Evolutionary conservation across 2,113 vertebrate genomes (phyloP).

Genomic region (Haliaeetus leucogaster): DNA sequence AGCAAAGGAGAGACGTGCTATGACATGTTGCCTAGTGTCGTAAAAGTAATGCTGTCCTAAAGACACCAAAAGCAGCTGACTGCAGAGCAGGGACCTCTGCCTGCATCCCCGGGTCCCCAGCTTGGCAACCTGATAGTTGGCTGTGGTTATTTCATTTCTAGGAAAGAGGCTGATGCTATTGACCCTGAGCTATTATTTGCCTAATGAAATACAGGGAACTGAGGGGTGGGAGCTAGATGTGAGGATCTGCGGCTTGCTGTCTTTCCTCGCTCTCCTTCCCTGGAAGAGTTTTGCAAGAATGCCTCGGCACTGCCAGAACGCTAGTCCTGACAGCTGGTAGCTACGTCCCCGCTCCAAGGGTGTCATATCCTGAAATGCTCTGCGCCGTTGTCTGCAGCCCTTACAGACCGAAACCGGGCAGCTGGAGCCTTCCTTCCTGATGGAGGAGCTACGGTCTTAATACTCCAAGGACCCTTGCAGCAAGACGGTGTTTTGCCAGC

Average conservation of each 20-base stretch:
- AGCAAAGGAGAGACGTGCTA: not conserved
- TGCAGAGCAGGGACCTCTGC: not conserved
- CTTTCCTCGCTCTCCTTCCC: not conserved
- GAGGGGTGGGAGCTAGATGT: not conserved
- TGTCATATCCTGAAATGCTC: not conserved
- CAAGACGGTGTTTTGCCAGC: not conserved
- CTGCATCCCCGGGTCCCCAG: not conserved
- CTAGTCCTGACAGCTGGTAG: not conserved
- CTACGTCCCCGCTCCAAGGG: not conserved
- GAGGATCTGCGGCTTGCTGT: not conserved
- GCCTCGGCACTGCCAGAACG: not conserved
- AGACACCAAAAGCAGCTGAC: not conserved
- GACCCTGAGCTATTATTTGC: conserved; percentile 34
- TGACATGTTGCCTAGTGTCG: not conserved
- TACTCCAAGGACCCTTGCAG: not conserved
- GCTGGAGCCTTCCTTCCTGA: not conserved
- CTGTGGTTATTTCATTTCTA: conserved; percentile 26
- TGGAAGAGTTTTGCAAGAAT: not conserved
- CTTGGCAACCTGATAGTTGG: not conserved
- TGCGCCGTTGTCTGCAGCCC: not conserved
- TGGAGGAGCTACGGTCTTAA: accelerated
- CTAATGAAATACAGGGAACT: conserved; percentile 30
- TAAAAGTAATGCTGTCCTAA: not conserved
- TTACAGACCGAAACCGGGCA: not conserved
- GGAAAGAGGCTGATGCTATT: conserved; percentile 41